Conservation (phyloP, 2,888 invertebrate species). For the Nemoura dubitans region DNA sequence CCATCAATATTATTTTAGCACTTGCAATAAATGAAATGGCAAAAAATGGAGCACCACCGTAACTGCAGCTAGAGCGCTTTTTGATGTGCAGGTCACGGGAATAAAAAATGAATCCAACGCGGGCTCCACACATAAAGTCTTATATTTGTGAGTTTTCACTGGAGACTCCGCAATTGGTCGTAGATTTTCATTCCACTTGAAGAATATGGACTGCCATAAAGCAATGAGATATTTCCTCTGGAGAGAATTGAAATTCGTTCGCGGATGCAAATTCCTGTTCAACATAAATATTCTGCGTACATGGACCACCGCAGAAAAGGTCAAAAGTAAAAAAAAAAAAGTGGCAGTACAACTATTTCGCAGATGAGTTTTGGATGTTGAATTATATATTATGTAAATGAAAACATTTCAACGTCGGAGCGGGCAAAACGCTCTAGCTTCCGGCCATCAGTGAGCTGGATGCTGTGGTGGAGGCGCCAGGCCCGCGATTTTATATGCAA, state of each 20-base stretch:
- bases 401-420: not conserved
- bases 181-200: constrained; percentile 26
- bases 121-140: not conserved
- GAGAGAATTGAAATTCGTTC: constrained; percentile 25
- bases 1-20: not conserved
- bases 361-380: constrained; percentile 9
- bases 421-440: not conserved
- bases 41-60: not conserved
- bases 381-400: constrained; percentile 22
- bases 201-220: constrained; percentile 14
- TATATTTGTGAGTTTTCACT: constrained; percentile 1
- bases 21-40: not conserved
- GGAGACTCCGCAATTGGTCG: not conserved
- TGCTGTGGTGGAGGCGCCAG: constrained; percentile 9
- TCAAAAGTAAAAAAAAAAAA: constrained; percentile 15
- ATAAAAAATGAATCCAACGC: not conserved
- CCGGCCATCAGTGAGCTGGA: not conserved
- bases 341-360: not conserved
- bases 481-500: not conserved
- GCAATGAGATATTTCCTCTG: not conserved
- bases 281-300: constrained; percentile 17
- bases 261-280: constrained; percentile 18
- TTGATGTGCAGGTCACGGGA: not conserved
- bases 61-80: not conserved
- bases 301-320: not conserved